Conservation (phyloP, 2,888 invertebrate species). For the Drosophila emarginata region DNA sequence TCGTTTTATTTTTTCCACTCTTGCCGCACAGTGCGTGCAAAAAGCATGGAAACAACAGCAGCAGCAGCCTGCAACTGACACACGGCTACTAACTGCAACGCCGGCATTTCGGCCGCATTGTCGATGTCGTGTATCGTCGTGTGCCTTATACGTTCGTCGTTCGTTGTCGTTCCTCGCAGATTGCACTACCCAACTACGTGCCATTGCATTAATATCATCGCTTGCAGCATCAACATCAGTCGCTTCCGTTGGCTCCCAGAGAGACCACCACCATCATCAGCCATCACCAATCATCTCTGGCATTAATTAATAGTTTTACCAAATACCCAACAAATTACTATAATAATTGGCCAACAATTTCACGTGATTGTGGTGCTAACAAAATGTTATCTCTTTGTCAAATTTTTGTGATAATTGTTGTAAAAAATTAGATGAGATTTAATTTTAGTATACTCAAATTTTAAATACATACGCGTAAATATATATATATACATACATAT, state of each 20-base stretch:
- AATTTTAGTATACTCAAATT: neutral
- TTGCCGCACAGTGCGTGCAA: slow-evolving; percentile 28
- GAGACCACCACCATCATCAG: slow-evolving; percentile 41
- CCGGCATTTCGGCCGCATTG: slow-evolving; percentile 28
- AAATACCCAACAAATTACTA: slow-evolving; percentile 8
- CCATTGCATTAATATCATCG: slow-evolving; percentile 46
- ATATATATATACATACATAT: neutral
- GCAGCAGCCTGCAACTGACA: neutral
- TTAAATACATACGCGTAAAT: too few species aligned
- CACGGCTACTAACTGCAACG: slow-evolving; percentile 14
- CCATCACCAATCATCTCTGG: slow-evolving; percentile 35
- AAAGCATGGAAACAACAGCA: slow-evolving; percentile 9
- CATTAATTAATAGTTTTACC: slow-evolving; percentile 33
- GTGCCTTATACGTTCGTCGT: slow-evolving; percentile 11
- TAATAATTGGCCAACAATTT: slow-evolving; percentile 10
- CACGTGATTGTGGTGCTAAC: slow-evolving; percentile 11
- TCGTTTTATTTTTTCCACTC: slow-evolving; percentile 3
- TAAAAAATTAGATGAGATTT: neutral
- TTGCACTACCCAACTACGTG: slow-evolving; percentile 31
- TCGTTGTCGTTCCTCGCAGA: neutral
- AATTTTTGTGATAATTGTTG: slow-evolving; percentile 3
- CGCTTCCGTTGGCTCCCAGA: slow-evolving; percentile 62
- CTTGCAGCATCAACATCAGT: slow-evolving; percentile 58
- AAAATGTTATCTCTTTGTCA: neutral
- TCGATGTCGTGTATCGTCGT: slow-evolving; percentile 18